These are phyloP conservation scores for Oryzias javanicus DNA, from an alignment of 2,113 vertebrate genomes.

Conservation along the genomic window DNA sequence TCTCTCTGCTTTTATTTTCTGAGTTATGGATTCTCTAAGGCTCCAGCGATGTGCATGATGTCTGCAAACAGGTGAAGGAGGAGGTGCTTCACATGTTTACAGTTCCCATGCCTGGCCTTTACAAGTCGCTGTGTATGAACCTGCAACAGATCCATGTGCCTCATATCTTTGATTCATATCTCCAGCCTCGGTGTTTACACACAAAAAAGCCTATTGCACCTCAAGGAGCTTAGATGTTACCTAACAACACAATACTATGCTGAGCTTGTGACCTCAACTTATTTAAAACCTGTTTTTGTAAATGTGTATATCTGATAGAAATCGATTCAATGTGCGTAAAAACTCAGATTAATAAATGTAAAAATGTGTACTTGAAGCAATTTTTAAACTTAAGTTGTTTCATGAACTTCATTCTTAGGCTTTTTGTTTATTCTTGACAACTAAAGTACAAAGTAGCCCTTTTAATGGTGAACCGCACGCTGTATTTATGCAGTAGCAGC, in stretches of 20 bases:
- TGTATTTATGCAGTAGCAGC: not conserved
- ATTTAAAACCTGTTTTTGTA: not conserved
- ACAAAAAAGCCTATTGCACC: slow-evolving; percentile 19
- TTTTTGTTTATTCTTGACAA: too few relatives aligned
- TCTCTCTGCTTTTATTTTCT: too few relatives aligned
- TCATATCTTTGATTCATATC: slow-evolving; percentile 24
- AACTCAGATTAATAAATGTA: too few relatives aligned
- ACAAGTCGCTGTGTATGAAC: not conserved
- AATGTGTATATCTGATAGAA: too few relatives aligned
- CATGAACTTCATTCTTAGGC: too few relatives aligned
- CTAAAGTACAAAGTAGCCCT: too few relatives aligned
- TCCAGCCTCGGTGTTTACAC: slow-evolving; percentile 18
- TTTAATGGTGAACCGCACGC: not conserved
- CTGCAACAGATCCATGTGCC: slow-evolving; percentile 3
- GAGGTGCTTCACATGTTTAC: not conserved
- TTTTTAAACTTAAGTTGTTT: too few relatives aligned
- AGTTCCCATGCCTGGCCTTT: slow-evolving; percentile 1
- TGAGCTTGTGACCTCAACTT: not conserved
- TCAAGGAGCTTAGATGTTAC: slow-evolving; percentile 21
- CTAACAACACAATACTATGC: slow-evolving; percentile 26
- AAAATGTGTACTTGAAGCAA: too few relatives aligned
- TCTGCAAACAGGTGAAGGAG: too few relatives aligned
- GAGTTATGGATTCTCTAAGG: too few relatives aligned
- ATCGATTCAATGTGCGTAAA: too few relatives aligned
- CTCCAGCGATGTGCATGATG: too few relatives aligned